Percentiles rank a stretch among this genome's conserved stretches.
Evolutionary conservation across 2,113 vertebrate genomes (phyloP).

Genomic region (Probosciger aterrimus): DNA sequence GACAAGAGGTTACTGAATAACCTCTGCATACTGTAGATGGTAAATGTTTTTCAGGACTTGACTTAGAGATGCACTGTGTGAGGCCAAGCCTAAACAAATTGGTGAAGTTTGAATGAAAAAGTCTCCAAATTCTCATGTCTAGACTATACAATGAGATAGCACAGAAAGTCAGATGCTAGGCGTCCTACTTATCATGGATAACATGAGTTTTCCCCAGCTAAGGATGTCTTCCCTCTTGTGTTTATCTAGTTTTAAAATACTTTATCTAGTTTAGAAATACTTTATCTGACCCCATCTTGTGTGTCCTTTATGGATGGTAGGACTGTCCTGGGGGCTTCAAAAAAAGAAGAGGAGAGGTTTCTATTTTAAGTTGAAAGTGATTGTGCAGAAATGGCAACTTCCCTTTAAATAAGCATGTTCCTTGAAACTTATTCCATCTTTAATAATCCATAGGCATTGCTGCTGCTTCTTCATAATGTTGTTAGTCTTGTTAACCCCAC

Average conservation of each 20-base stretch:
- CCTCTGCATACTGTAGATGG: background rate
- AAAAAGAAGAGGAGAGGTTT: background rate
- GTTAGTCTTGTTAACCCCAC: background rate
- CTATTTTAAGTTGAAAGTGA: constrained; percentile 18
- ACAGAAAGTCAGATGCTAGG: background rate
- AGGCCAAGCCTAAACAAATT: background rate
- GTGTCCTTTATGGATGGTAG: background rate
- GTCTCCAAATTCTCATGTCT: background rate
- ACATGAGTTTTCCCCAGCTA: background rate
- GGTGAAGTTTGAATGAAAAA: background rate
- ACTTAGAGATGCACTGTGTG: background rate
- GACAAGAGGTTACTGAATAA: background rate
- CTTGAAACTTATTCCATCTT: background rate
- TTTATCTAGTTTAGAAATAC: constrained; percentile 12
- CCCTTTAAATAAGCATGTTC: background rate
- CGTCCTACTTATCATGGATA: background rate
- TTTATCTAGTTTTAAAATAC: constrained; percentile 8
- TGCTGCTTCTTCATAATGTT: background rate
- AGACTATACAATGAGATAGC: constrained; percentile 44
- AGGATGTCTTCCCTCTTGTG: background rate
- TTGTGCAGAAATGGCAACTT: background rate
- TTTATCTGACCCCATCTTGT: background rate
- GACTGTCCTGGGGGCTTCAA: background rate
- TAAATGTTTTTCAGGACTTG: background rate
- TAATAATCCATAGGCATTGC: background rate